phyloP scores from a whole-genome alignment of 2,797 vertebrate species.

The Acrossocheilus fasciatus region DNA sequence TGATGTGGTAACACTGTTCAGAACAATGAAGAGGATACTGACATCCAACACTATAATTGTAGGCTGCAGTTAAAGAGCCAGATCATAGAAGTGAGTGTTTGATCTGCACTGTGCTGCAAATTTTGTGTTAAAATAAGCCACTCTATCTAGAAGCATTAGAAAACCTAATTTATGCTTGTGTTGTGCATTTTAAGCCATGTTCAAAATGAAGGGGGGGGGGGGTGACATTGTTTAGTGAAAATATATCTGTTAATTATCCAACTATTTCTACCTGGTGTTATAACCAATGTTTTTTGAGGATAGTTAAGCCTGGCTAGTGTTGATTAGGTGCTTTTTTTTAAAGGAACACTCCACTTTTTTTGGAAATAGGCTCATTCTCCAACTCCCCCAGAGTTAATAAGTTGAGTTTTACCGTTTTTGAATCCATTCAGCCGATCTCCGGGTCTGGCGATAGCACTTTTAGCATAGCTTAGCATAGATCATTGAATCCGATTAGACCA shows the following conservation, averaged over 20 bases:
- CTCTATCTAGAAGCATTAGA: conserved; percentile 16
- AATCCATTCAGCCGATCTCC: too few species aligned
- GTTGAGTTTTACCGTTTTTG: too few species aligned
- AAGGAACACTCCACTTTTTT: too few species aligned
- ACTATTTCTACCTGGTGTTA: neutral
- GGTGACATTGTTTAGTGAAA: neutral
- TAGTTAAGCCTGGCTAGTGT: neutral
- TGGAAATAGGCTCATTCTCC: too few species aligned
- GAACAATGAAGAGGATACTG: conserved; percentile 52
- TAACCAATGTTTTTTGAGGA: neutral
- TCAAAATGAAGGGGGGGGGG: neutral
- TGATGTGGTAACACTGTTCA: conserved; percentile 53
- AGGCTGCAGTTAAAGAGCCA: conserved; percentile 34
- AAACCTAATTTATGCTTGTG: neutral
- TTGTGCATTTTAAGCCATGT: conserved; percentile 1
- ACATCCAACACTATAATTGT: conserved; percentile 52
- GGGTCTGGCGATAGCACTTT: too few species aligned
- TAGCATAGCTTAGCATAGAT: too few species aligned
- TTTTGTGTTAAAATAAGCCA: conserved; percentile 34
- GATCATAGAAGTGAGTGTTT: conserved; percentile 6
- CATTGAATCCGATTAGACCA: too few species aligned
- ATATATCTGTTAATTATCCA: conserved; percentile 1
- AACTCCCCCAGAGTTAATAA: too few species aligned
- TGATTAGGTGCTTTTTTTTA: too few species aligned
- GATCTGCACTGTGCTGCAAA: conserved; percentile 11